Base-by-base conservation (phyloP, 1,140 invertebrate genomes). In the Cherax quadricarinatus region DNA sequence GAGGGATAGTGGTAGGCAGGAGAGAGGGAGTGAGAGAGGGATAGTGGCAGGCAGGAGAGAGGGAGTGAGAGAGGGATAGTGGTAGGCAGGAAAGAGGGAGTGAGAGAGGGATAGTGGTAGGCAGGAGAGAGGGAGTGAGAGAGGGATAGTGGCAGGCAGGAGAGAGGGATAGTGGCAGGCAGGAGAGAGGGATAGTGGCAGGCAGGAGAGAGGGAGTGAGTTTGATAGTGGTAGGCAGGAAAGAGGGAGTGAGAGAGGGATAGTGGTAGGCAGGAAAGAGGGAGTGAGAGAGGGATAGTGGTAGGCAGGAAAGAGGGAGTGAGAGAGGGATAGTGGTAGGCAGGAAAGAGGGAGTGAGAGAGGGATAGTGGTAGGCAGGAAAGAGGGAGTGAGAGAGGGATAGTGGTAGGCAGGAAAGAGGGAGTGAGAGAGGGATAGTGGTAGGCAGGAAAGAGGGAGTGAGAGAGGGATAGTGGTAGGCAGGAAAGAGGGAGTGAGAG, bases 201-300 rank as follows among this genome's bases (percentile, higher is more conserved):
- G 14, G 53, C 3, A 57, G 53, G 81, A 81, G 79, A 81, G 79
- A 81, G 79, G 53, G 79, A 81, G 79, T 51, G 79, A 81, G 79
- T 48, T 30, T n/a, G 79, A 81, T 21, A 81, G 79, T 51, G 79
- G 53, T 41, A 41, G 30, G 30, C 0, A 41, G 30, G 30, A 41
- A 2, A 41, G 30, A 41, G 30, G 30, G 30, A 41, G 30, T 41
- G 30, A 41, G 30, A 41, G 30, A 41, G 30, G 30, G 30, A 41
- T 1, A 41, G 30, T 41, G 30, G 30, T 41, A 41, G 30, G 30
- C 0, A 41, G 30, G 30, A 41, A 2, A 41, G 30, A 41, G 30
- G 30, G 30, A 41, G 30, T 41, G 30, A 41, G 30, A 41, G 30
- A 41, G 30, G 30, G 30, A 41, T 41, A 41, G 30, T 41, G 30